Conservation (phyloP, 2,797 vertebrate genomes). For the Stomatorhinus walkeri region DNA sequence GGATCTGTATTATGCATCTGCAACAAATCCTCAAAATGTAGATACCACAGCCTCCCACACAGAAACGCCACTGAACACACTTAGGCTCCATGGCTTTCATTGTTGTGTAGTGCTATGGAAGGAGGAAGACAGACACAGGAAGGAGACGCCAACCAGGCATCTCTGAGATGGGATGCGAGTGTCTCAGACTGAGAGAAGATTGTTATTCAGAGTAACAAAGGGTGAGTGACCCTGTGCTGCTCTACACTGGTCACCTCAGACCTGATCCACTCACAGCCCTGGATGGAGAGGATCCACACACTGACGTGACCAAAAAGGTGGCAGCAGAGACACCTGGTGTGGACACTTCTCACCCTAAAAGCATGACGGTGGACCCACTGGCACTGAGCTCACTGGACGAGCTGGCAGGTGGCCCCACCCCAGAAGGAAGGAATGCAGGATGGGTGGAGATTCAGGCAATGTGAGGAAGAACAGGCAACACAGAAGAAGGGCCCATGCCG, state of each 20-base stretch:
- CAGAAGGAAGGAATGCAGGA: background rate
- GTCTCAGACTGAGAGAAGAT: background rate
- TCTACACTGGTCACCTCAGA: background rate
- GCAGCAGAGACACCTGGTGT: background rate
- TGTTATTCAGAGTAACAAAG: background rate
- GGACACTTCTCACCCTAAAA: background rate
- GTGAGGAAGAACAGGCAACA: slow-evolving; percentile 24
- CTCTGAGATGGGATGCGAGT: background rate
- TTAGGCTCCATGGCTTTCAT: background rate
- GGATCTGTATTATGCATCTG: background rate
- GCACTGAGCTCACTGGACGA: background rate
- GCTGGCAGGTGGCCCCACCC: background rate
- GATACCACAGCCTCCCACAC: background rate
- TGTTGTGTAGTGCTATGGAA: background rate
- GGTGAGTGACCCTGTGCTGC: background rate
- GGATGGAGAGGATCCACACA: background rate
- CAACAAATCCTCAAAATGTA: background rate
- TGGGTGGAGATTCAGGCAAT: slow-evolving; percentile 19
- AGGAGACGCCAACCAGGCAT: background rate
- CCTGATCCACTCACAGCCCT: background rate
- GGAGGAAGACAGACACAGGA: background rate
- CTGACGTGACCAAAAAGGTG: background rate
- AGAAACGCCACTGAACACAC: background rate
- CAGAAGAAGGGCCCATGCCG: slow-evolving; percentile 37
- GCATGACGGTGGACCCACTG: background rate